Evolutionary conservation across 2,113 vertebrate genomes (phyloP).

Genomic region (Toxotes jaculatrix): DNA sequence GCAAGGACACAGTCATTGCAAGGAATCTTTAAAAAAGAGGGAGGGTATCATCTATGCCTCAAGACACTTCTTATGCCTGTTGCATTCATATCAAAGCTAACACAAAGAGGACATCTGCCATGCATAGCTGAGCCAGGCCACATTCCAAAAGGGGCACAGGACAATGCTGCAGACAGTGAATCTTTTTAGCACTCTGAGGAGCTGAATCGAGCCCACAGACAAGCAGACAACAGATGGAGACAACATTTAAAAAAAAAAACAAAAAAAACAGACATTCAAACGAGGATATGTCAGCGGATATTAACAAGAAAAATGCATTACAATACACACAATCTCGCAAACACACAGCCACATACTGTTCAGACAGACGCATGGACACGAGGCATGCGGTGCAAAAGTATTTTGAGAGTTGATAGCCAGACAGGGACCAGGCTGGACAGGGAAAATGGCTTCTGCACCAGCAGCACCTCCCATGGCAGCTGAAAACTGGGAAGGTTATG

Average conservation of each 20-base stretch:
- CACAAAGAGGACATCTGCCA: conserved; percentile 78
- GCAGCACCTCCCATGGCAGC: conserved; percentile 64
- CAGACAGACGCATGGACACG: conserved; percentile 67
- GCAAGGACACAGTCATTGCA: conserved; percentile 32
- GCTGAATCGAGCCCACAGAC: conserved; percentile 61
- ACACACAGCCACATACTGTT: conserved; percentile 69
- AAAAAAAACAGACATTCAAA: conserved; percentile 61
- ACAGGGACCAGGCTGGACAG: conserved; percentile 74
- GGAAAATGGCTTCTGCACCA: conserved; percentile 77
- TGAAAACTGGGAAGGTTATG: conserved; percentile 46
- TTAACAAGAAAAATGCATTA: conserved; percentile 58
- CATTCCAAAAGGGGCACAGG: conserved; percentile 74
- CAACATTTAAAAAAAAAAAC: conserved; percentile 59
- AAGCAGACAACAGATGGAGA: conserved; percentile 73
- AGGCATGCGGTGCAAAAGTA: conserved; percentile 75
- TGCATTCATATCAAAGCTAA: conserved; percentile 69
- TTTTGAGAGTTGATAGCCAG: conserved; percentile 70
- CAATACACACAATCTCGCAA: conserved; percentile 61
- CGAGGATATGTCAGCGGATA: conserved; percentile 62
- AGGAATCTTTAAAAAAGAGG: not conserved
- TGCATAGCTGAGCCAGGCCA: conserved; percentile 78
- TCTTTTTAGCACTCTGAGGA: conserved; percentile 51
- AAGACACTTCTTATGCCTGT: conserved; percentile 47
- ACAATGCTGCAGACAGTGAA: conserved; percentile 65
- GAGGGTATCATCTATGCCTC: conserved; percentile 47